Evolutionary conservation across 2,797 vertebrate genomes (phyloP).

Genomic region (Xerus rutilus): DNA sequence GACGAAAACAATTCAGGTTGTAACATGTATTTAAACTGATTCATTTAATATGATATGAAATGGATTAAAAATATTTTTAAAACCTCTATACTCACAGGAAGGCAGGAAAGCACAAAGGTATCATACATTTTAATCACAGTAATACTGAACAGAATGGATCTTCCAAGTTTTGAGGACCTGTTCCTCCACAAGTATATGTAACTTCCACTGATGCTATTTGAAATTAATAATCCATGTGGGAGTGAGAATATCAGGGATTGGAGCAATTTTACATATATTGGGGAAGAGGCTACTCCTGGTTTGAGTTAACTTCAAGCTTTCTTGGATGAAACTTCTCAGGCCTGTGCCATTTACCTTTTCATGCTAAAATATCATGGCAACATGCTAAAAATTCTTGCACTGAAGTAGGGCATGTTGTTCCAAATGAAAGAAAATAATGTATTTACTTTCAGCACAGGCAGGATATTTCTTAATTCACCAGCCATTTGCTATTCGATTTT

Average conservation of each 20-base stretch:
- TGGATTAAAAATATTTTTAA: background rate
- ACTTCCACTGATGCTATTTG: background rate
- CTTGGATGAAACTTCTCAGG: background rate
- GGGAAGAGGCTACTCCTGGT: slow-evolving; percentile 30
- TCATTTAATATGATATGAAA: slow-evolving; percentile 11
- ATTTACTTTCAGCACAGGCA: slow-evolving; percentile 8
- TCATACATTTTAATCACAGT: background rate
- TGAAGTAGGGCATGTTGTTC: background rate
- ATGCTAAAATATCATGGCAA: background rate
- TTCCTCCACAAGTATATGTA: background rate
- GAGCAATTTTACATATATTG: background rate
- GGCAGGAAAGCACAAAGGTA: background rate
- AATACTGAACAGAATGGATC: background rate
- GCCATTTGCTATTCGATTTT: background rate
- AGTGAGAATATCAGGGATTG: background rate
- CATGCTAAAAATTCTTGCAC: background rate
- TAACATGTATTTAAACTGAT: slow-evolving; percentile 49
- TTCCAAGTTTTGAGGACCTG: background rate
- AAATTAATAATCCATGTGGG: background rate
- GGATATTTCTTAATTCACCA: background rate
- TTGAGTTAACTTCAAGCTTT: slow-evolving; percentile 49
- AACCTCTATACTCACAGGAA: background rate
- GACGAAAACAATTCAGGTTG: background rate
- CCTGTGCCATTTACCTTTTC: slow-evolving; percentile 60
- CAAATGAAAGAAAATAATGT: background rate